These are phyloP conservation scores for Drosophila novamexicana DNA, from an alignment of 1,140 invertebrate species.

Conservation along the genomic window DNA sequence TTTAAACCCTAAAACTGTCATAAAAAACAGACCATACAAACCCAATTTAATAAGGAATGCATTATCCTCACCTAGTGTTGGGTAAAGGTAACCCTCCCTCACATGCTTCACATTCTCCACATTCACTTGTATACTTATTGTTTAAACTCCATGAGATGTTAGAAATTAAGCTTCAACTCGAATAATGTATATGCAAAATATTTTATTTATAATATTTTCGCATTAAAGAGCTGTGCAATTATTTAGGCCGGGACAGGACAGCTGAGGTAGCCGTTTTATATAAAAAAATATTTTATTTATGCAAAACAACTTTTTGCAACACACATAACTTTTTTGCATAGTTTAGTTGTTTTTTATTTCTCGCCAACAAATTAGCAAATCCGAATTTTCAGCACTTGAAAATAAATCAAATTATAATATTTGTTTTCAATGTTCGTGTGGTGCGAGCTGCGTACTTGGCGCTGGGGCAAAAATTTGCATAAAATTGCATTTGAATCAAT, in stretches of 20 bases:
- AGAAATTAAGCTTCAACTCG: no score
- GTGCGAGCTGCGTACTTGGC: background rate
- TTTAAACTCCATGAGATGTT: no score
- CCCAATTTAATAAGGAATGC: no score
- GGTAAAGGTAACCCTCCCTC: no score
- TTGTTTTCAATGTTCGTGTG: conserved; percentile 8
- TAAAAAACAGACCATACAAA: no score
- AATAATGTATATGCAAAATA: background rate
- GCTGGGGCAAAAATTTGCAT: conserved; percentile 52
- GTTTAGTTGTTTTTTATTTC: conserved; percentile 32
- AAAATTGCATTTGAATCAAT: conserved; percentile 78
- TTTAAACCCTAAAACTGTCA: no score
- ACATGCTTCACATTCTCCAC: no score
- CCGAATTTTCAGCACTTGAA: background rate
- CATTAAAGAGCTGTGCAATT: background rate
- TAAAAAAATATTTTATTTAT: conserved; percentile 45
- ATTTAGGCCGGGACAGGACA: background rate
- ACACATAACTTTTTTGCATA: background rate
- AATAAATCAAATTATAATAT: background rate
- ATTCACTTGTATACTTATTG: no score
- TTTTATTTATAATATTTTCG: conserved; percentile 7
- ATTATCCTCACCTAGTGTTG: no score
- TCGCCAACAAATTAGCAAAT: conserved; percentile 1
- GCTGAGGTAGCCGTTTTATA: background rate
- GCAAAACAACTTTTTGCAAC: conserved; percentile 13